Conservation (phyloP, 2,113 vertebrate species). For the Protobothrops flavoviridis region DNA sequence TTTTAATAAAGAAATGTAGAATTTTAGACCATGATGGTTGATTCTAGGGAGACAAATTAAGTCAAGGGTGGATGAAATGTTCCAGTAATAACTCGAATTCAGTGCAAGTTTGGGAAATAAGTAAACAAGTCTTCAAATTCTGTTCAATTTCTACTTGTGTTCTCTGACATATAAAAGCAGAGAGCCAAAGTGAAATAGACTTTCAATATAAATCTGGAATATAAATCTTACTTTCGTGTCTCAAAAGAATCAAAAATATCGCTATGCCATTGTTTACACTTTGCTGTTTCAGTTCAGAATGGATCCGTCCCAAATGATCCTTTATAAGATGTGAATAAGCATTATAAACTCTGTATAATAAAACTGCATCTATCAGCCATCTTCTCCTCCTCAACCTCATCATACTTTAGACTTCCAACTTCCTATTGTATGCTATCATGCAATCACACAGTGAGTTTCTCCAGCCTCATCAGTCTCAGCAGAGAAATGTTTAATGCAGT, state of each 20-base stretch:
- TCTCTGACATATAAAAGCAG: not conserved
- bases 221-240: not conserved
- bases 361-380: not conserved
- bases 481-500: not conserved
- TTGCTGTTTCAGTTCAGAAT: not conserved
- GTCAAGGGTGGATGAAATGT: not conserved
- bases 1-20: constrained; percentile 20
- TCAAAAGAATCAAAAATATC: not conserved
- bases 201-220: not conserved
- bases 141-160: not conserved
- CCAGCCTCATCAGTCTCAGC: not conserved
- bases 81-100: not conserved
- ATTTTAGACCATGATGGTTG: constrained; percentile 17
- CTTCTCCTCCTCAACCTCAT: not conserved
- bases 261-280: not conserved
- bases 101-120: not conserved
- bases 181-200: not conserved
- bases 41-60: not conserved
- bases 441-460: not conserved
- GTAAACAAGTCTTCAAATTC: not conserved
- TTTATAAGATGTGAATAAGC: not conserved
- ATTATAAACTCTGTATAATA: not conserved
- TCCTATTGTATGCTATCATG: not conserved
- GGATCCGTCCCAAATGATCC: not conserved
- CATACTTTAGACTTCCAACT: not conserved